Evolutionary conservation across 2,888 invertebrate species (phyloP), one percentile per base, ranked within the genome.

Genomic region (Lithodes maja): DNA sequence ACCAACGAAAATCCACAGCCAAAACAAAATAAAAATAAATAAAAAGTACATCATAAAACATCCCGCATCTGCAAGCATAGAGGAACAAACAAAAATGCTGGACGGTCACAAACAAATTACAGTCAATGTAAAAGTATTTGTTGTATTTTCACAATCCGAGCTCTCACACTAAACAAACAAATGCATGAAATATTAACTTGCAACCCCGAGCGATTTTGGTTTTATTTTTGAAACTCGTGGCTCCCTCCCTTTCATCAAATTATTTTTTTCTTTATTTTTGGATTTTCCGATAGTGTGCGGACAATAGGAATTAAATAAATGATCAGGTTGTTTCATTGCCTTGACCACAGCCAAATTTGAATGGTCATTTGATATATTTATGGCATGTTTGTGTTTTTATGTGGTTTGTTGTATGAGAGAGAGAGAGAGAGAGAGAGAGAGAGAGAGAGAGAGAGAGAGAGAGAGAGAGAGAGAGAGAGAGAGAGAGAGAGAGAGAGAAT

Each of bases 361-460:
- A 12, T 61, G 61, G 12, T 12, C 61, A 61, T 61, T 7, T 61
- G 61, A 61, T 61, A 61, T 61, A 7, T 61, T 61, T 61, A 7
- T 61, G 5, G 61, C 61, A 61, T 12, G 61, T 61, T 7, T 61
- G 7, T 54, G 9, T 54, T 54, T 81, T 61, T 5, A 12, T 5
- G 61, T 33, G 61, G 5, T 61, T 61, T 61, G 12, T 61, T 49
- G 81, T 15, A 55, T 54, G 50, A 33, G 81, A 82, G 81, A 82
- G 81, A 82, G 81, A 68, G 81, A 82, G 81, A 82, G 81, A 82
- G 68, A 82, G 68, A 82, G 68, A 61, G 80, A 80, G 55, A 55
- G 80, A 80, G 80, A 80, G 83, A 83, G 83, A 83, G 83, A 83
- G 82, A 82, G 82, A 82, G 82, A 82, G 82, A 82, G 71, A 82